Evolutionary conservation across 2,113 vertebrate species (phyloP), one percentile per base, ranked within the genome.

Genomic region (Scalopus aquaticus): DNA sequence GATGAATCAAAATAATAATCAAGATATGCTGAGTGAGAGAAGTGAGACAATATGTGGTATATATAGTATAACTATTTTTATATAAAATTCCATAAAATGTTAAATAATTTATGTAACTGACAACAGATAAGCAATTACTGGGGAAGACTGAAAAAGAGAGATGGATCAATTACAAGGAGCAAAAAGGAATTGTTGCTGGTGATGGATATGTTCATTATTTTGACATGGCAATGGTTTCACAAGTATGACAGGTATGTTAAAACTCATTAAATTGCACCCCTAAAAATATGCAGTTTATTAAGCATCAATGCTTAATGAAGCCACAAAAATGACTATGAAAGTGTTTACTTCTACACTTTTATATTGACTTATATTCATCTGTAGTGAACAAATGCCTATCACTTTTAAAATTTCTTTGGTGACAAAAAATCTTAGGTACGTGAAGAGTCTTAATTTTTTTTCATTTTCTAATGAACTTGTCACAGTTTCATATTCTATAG

Each of bases 51-150:
- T 77, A 92, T 76, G 64, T 20, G 56, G 77, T 54, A 80, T 77
- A 92, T 76, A 62, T 20, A 49, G 77, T 54, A 37, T 74, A 30
- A 83, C 73, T 70, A 44, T 76, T 73, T 92, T 89, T 86, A 93
- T 39, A 76, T 76, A 95, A 93, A 94, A 90, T 89, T 86, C 92
- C 35, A 76, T 76, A 95, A 93, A 94, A 90, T 77, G 20, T 90
- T 96, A 65, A 13, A 46, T 93, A 86, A 94, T 94, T 88, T 94
- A 85, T 62, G 51, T 54, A 54, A 91, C 49, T 79, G 90, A 95
- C 51, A 94, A 64, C 81, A 96, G 81, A 88, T 51, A 93, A 64
- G 78, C 73, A 85, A 95, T 56, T 96, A 37, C 35, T 79, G 78
- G 20, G 44, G 15, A 64, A 80, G 32, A 35, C 3, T 0, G 3